A percentile compares a stretch with the other conserved stretches of the same genome.
Evolutionary conservation across 2,888 invertebrate genomes (phyloP).

Genomic region (Girardia tigrina): DNA sequence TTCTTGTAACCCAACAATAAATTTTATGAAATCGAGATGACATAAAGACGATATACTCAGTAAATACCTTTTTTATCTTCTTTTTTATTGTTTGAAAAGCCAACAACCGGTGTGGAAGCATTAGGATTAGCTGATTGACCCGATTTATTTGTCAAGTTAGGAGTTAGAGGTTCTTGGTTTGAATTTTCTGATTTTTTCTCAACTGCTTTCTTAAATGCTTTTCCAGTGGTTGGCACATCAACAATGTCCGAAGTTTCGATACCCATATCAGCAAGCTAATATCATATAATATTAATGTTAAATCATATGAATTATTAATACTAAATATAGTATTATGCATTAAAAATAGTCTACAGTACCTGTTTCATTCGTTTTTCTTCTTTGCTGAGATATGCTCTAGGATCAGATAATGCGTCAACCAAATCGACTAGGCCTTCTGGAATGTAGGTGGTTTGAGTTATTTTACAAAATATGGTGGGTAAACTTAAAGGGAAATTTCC

Average conservation of each 20-base stretch:
- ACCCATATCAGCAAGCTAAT: slow-evolving; percentile 1
- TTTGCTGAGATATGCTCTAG: slow-evolving; percentile 48
- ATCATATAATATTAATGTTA: neutral
- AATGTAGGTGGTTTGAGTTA: slow-evolving; percentile 96
- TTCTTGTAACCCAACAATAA: too few relatives aligned
- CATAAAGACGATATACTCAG: too few relatives aligned
- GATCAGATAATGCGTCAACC: slow-evolving; percentile 91
- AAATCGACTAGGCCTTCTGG: slow-evolving; percentile 95
- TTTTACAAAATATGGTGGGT: slow-evolving; percentile 95
- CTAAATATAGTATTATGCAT: too few relatives aligned
- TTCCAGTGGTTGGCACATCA: slow-evolving; percentile 27
- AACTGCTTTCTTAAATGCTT: neutral
- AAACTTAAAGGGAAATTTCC: slow-evolving; percentile 97
- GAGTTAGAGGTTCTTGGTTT: neutral
- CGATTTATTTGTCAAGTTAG: neutral
- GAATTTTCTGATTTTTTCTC: neutral
- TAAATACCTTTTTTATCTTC: neutral
- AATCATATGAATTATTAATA: too few relatives aligned
- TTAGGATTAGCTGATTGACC: neutral
- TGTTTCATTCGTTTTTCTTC: slow-evolving; percentile 68
- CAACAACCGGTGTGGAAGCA: neutral
- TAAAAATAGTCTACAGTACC: too few relatives aligned
- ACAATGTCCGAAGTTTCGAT: slow-evolving; percentile 26
- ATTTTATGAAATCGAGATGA: neutral
- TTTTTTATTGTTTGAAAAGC: neutral